phyloP scores from a whole-genome alignment of 2,888 invertebrate genomes.

The Spodoptera littoralis region DNA sequence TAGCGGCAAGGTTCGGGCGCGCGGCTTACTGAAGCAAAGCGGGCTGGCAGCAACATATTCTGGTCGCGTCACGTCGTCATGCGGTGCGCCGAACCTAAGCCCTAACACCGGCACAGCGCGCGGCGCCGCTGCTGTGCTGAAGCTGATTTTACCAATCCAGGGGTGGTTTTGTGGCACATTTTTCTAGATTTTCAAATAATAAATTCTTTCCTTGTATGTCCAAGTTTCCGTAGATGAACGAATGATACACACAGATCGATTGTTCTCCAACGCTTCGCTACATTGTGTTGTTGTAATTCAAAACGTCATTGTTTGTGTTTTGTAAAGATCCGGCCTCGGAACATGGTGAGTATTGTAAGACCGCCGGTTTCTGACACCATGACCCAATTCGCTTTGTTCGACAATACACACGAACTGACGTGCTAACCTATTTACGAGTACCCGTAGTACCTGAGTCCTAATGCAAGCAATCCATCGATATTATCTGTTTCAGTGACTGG shows the following conservation, averaged over 20 bases:
- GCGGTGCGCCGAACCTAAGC: conserved; percentile 18
- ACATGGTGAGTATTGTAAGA: conserved; percentile 11
- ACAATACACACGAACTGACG: conserved; percentile 12
- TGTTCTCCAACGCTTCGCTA: conserved; percentile 9
- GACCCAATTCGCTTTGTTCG: conserved; percentile 25
- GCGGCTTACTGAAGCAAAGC: conserved; percentile 13
- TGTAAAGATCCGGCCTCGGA: conserved; percentile 18
- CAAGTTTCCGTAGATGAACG: conserved; percentile 9
- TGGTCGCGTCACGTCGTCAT: neutral
- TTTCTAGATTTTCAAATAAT: neutral
- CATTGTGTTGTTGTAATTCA: conserved; percentile 14
- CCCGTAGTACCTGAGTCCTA: neutral
- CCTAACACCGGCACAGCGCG: neutral
- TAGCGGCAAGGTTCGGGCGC: neutral
- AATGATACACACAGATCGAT: neutral
- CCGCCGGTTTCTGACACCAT: conserved; percentile 33
- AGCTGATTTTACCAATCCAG: neutral
- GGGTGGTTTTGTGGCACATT: neutral
- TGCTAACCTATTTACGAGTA: conserved; percentile 13
- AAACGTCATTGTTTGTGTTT: conserved; percentile 28
- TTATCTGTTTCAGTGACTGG: neutral
- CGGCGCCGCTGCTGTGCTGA: neutral
- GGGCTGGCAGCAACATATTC: conserved; percentile 3
- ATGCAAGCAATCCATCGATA: conserved; percentile 20
- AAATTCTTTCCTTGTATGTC: neutral